A percentile compares a stretch with the other conserved stretches of the same genome.
Conservation (phyloP, 2,888 invertebrate species). For the Lutraria lutraria region DNA sequence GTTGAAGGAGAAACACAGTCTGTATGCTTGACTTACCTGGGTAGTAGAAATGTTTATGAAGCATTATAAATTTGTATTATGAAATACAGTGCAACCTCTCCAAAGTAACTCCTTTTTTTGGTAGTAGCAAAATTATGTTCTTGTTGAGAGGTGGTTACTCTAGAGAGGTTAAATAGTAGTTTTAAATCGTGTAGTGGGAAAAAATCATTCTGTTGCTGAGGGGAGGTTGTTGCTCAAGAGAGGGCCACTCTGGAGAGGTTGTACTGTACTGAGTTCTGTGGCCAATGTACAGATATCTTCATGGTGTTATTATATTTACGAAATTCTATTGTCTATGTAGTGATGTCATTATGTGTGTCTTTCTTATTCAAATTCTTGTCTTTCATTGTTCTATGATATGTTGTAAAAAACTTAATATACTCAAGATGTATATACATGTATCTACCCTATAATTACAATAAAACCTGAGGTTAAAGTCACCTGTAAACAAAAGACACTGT, state of each 20-base stretch:
- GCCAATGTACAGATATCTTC: not conserved
- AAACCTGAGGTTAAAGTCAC: not conserved
- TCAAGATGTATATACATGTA: not conserved
- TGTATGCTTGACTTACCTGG: not conserved
- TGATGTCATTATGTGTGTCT: not conserved
- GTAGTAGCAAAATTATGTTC: too few species aligned
- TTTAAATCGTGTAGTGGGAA: too few species aligned
- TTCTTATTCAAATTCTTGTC: not conserved
- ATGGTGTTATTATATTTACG: not conserved
- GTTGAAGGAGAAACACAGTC: not conserved
- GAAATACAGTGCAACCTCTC: too few species aligned
- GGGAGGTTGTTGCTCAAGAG: too few species aligned
- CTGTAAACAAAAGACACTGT: not conserved
- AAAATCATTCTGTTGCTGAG: too few species aligned
- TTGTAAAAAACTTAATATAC: not conserved
- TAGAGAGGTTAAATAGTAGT: too few species aligned
- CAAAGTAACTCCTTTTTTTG: too few species aligned
- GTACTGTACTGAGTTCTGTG: not conserved
- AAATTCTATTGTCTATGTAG: not conserved
- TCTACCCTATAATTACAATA: too few species aligned
- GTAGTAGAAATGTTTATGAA: not conserved
- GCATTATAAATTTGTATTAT: not conserved
- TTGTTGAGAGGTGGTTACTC: too few species aligned
- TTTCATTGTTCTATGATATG: not conserved
- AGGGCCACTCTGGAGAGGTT: too few species aligned